Base-by-base conservation (phyloP, 2,888 invertebrate species). In the Dinocampus coccinellae region DNA sequence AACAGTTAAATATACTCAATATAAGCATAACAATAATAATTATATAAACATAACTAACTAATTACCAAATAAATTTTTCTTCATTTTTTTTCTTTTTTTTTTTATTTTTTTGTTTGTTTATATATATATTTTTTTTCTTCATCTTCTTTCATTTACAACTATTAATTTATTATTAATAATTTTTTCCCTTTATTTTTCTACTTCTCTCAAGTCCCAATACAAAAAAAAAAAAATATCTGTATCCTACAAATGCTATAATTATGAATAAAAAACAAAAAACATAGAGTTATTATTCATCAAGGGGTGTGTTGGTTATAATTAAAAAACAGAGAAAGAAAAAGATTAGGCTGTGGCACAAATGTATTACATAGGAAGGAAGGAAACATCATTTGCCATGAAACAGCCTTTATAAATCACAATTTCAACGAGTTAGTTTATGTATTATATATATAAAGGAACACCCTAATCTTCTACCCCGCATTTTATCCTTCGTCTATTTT, bases 361-460 rank as follows among this genome's bases (percentile, higher is more conserved):
- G 58, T 16, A 52, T 22, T 4, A 36, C 29, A 52, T 42, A 69
- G 26, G 34, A 33, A 60, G 72, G 39, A 47, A 33, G 63, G 29
- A 39, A 68, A 60, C 66, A 69, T 63, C 67, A 58, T 63, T 64
- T 58, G 33, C 57, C 39, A 36, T 22, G 61, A 57, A 58, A 58
- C 33, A 69, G 73, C 79, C 74, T 77, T 90, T 90, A 87, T 90
- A 89, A 89, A 90, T 90, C 88, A 89, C 89, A 84, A 90, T 89
- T 88, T 88, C 86, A 47, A 42, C 26, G 47, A 58, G 47, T 65
- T 22, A 47, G 29, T 26, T n/a, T 24, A 29, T 20, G 29, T n/a
- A 47, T 20, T 60, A 20, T 53, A 53, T 55, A 10, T 55, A 55
- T n/a, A 55, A 55, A 55, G 24, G 29, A 53, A 22, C 64, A 47